Evolutionary conservation across 2,113 vertebrate species (phyloP).

Genomic region (Cavia porcellus): DNA sequence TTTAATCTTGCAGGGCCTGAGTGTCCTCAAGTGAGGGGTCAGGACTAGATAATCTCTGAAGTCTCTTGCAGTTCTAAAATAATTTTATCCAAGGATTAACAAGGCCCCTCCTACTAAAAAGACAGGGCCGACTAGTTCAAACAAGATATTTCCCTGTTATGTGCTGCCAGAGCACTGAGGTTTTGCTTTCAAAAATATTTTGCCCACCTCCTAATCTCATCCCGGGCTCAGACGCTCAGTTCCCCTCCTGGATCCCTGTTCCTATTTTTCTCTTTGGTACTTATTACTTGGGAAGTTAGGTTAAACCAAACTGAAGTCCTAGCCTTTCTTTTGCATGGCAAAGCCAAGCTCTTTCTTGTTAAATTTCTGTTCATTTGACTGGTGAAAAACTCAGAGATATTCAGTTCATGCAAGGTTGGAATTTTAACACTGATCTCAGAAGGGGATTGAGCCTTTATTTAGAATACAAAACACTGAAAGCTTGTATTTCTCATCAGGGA

Average conservation of each 20-base stretch:
- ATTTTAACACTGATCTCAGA: constrained; percentile 44
- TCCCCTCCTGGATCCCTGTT: background rate
- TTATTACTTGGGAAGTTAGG: constrained; percentile 27
- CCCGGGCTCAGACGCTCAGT: background rate
- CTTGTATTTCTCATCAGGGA: constrained; percentile 69
- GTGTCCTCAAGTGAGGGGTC: constrained; percentile 62
- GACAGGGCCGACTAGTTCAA: constrained; percentile 48
- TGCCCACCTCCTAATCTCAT: background rate
- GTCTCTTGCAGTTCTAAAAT: constrained; percentile 71
- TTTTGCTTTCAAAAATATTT: constrained; percentile 60
- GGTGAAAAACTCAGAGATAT: constrained; percentile 2
- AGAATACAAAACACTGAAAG: background rate
- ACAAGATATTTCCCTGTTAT: constrained; percentile 55
- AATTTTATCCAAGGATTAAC: constrained; percentile 70
- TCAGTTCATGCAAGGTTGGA: background rate
- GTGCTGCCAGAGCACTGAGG: constrained; percentile 29
- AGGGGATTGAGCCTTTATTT: constrained; percentile 54
- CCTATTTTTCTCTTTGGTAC: background rate
- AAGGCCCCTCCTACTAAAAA: constrained; percentile 37
- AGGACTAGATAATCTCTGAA: constrained; percentile 68
- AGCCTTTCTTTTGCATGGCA: background rate
- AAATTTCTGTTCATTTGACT: constrained; percentile 53
- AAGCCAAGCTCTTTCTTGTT: constrained; percentile 38
- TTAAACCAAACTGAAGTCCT: constrained; percentile 24
- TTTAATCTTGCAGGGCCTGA: constrained; percentile 67